phyloP scores from a whole-genome alignment of 2,888 invertebrate species.

The Lacanobia wlatinum region DNA sequence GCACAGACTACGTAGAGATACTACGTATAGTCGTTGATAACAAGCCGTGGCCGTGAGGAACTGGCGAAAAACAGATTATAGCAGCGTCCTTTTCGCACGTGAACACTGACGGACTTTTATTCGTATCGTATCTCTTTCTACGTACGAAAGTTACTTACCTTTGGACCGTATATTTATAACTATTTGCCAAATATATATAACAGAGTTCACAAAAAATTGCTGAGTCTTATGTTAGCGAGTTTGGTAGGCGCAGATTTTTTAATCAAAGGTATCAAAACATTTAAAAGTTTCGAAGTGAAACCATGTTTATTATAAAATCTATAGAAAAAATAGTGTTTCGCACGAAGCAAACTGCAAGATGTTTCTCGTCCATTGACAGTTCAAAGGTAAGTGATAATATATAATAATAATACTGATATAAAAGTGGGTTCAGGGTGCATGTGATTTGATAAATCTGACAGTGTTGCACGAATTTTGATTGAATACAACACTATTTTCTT shows the following conservation, averaged over 20 bases:
- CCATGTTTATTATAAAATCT: slow-evolving; percentile 51
- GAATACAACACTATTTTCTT: not conserved
- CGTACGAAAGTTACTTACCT: not conserved
- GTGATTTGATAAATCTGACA: slow-evolving; percentile 7
- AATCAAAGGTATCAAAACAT: too few species aligned
- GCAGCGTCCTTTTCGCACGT: slow-evolving; percentile 21
- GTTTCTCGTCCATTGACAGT: slow-evolving; percentile 29
- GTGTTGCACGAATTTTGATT: slow-evolving; percentile 28
- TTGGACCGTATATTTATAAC: slow-evolving; percentile 22
- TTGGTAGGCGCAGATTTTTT: not conserved
- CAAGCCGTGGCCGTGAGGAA: slow-evolving; percentile 9
- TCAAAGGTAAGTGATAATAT: slow-evolving; percentile 47
- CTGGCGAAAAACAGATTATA: not conserved
- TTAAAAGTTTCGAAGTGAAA: not conserved
- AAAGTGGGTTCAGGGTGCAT: not conserved
- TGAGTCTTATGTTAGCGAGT: not conserved
- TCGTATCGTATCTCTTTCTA: slow-evolving; percentile 21
- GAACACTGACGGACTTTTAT: not conserved
- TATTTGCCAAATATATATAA: slow-evolving; percentile 5
- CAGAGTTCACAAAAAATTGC: slow-evolving; percentile 2
- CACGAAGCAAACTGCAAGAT: slow-evolving; percentile 31
- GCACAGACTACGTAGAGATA: too few species aligned
- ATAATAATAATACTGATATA: not conserved
- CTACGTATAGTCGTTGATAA: slow-evolving; percentile 29
- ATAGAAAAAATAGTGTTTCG: slow-evolving; percentile 40